Evolutionary conservation across 2,113 vertebrate species (phyloP).

Genomic region (Carassius carassius): DNA sequence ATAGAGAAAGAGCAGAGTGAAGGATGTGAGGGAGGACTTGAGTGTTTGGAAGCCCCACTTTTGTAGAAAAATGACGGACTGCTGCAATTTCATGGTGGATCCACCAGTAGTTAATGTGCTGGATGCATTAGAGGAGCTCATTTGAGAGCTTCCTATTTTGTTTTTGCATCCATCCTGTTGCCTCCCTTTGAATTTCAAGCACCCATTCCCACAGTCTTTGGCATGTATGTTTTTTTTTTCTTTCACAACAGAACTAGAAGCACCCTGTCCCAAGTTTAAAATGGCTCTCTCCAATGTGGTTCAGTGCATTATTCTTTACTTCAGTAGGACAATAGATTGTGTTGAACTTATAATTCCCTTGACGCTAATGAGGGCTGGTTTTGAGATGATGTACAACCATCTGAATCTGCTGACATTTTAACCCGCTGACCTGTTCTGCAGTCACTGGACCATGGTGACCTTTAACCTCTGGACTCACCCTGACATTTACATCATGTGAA

Average conservation of each 20-base stretch:
- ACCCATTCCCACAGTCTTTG: constrained; percentile 21
- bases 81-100: constrained; percentile 46
- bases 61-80: constrained; percentile 53
- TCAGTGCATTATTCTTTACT: background rate
- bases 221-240: background rate
- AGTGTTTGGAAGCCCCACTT: constrained; percentile 54
- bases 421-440: constrained; percentile 42
- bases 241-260: background rate
- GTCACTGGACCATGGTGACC: constrained; percentile 26
- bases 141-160: constrained; percentile 7
- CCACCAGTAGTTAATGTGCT: constrained; percentile 42
- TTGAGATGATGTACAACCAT: constrained; percentile 30
- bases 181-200: background rate
- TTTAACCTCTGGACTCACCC: constrained; percentile 40
- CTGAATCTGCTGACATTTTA: constrained; percentile 39
- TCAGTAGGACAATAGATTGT: background rate
- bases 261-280: background rate
- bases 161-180: constrained; percentile 18
- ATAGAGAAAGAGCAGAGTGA: constrained; percentile 45
- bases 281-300: background rate
- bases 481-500: constrained; percentile 39
- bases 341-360: background rate
- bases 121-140: constrained; percentile 50
- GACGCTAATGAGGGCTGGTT: constrained; percentile 7
- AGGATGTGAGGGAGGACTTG: constrained; percentile 43